Conservation (phyloP, 2,797 vertebrate genomes). For the Sylvia borin region DNA sequence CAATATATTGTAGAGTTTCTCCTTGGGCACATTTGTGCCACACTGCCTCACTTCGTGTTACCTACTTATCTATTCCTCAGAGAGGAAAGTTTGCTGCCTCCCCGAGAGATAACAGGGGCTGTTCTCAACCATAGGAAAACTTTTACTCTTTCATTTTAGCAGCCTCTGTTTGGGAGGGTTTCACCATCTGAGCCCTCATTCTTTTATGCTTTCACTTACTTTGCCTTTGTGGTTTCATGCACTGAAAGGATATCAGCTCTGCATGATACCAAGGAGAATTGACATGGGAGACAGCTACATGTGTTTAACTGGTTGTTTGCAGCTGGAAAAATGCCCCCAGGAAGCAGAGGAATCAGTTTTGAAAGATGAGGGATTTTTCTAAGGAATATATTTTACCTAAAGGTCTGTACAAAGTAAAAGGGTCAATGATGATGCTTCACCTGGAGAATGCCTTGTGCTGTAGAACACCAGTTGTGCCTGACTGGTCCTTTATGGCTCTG, state of each 20-base stretch:
- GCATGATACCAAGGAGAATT: not conserved
- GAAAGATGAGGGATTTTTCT: not conserved
- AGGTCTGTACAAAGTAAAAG: not conserved
- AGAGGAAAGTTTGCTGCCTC: conserved; percentile 20
- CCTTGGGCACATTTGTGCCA: rapidly evolving
- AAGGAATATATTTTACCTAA: not conserved
- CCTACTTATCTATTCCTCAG: not conserved
- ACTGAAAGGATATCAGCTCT: conserved; percentile 5
- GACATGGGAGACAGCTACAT: not conserved
- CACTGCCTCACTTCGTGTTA: not conserved
- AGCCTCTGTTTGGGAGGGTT: not conserved
- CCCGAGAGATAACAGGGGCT: not conserved
- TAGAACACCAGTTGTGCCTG: conserved; percentile 17
- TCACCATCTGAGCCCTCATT: not conserved
- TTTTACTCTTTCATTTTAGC: not conserved
- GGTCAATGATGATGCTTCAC: not conserved
- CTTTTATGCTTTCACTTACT: not conserved
- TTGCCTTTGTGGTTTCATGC: not conserved
- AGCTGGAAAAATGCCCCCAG: not conserved
- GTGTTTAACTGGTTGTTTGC: conserved; percentile 22
- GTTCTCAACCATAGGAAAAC: not conserved
- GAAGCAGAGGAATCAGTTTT: not conserved
- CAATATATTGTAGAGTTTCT: not conserved
- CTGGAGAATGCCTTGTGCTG: rapidly evolving
- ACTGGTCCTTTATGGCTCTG: conserved; percentile 26